These are phyloP conservation scores for Periplaneta americana DNA, from an alignment of 1,140 invertebrate genomes.

Conservation along the genomic window DNA sequence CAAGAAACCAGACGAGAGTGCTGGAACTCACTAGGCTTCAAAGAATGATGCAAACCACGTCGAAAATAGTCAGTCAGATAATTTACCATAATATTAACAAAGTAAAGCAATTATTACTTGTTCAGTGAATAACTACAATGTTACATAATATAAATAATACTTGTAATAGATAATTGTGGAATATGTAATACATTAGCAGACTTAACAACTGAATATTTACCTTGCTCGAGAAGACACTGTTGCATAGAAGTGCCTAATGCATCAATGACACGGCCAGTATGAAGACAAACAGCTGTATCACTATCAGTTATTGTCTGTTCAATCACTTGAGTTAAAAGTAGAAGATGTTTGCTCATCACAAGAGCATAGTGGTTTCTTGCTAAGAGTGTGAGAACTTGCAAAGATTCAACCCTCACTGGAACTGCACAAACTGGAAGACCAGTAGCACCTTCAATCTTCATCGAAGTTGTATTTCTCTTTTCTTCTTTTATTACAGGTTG, in stretches of 20 bases:
- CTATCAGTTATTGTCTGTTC: constrained; percentile 49
- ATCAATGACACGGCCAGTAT: constrained; percentile 56
- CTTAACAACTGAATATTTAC: too few species aligned
- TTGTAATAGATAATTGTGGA: too few species aligned
- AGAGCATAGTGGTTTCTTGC: constrained; percentile 53
- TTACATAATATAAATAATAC: too few species aligned
- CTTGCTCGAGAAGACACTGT: neutral
- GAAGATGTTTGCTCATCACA: constrained; percentile 39
- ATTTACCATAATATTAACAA: too few species aligned
- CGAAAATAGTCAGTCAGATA: too few species aligned
- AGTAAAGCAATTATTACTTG: too few species aligned
- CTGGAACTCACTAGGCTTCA: too few species aligned
- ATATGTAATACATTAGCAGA: too few species aligned
- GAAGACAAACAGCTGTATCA: constrained; percentile 52
- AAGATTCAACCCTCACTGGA: constrained; percentile 66
- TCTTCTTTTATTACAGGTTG: neutral
- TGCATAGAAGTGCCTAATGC: constrained; percentile 53
- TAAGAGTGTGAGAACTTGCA: constrained; percentile 68
- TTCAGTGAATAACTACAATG: too few species aligned
- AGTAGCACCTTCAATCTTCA: neutral
- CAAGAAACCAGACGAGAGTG: too few species aligned
- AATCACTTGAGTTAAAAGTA: constrained; percentile 46
- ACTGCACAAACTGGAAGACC: constrained; percentile 28
- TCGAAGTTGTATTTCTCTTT: too few species aligned
- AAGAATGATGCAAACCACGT: too few species aligned